Conservation (phyloP, 2,888 invertebrate genomes). For the Andricus curvator region DNA sequence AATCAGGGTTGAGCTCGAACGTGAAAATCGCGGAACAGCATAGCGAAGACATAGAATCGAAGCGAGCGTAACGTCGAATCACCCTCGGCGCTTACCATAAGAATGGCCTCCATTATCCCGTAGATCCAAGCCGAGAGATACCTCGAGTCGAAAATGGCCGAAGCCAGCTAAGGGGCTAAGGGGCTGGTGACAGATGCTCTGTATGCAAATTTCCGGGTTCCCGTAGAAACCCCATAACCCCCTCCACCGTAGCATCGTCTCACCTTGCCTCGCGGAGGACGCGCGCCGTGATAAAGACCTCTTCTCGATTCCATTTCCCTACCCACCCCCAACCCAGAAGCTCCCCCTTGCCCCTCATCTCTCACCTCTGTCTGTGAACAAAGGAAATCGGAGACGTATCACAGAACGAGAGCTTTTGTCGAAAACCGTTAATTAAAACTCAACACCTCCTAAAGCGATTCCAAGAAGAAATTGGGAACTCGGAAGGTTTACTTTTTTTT, state of each 20-base stretch:
- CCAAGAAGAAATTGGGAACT: constrained; percentile 27
- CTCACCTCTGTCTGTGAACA: constrained; percentile 29
- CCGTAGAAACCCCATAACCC: constrained; percentile 68
- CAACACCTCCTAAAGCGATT: constrained; percentile 48
- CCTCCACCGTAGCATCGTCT: constrained; percentile 52
- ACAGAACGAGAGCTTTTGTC: constrained; percentile 25
- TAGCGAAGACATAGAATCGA: constrained; percentile 52
- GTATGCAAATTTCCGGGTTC: constrained; percentile 76
- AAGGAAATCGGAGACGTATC: constrained; percentile 41
- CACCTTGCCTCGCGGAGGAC: constrained; percentile 45
- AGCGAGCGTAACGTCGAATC: constrained; percentile 60
- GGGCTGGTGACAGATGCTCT: constrained; percentile 78
- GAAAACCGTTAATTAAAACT: constrained; percentile 60
- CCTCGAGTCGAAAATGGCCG: constrained; percentile 75
- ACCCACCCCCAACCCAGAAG: constrained; percentile 9
- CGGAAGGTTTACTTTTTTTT: not conserved
- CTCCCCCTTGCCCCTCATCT: not conserved
- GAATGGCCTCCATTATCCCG: constrained; percentile 77
- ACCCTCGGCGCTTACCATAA: constrained; percentile 73
- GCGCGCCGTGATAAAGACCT: constrained; percentile 38
- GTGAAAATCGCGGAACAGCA: constrained; percentile 27
- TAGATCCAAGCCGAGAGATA: constrained; percentile 75
- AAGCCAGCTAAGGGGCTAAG: constrained; percentile 76
- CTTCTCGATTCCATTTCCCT: constrained; percentile 19
- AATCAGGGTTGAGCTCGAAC: constrained; percentile 30